Base-by-base conservation (phyloP, 23 tunicate species). In the Phallusia fumigata region DNA sequence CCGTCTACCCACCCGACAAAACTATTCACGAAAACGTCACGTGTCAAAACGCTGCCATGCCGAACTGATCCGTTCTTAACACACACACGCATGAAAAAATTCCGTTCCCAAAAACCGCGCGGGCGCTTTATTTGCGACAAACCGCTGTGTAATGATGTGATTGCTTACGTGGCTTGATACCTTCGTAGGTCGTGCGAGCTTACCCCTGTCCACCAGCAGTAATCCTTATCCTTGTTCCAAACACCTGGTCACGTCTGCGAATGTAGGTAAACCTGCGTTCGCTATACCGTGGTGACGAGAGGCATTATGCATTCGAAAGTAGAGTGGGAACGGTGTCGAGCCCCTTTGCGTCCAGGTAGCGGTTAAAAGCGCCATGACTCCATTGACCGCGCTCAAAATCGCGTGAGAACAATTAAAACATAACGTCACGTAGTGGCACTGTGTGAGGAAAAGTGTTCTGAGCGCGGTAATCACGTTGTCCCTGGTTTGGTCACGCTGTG, bases 251-350 rank as follows among this genome's bases (percentile, higher is more conserved):
- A 74, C 77, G 77, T 32, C 13, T 33, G 40, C 8, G 35, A 33
- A 74, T 74, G 77, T 74, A 74, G 77, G 77, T 74, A 74, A 74
- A 74, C 40, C 77, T 31, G 26, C 40, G 77, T 11, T 74, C 40
- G 40, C 77, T 32, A 33, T 30, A 74, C 36, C 35, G 35, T 19
- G 19, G 40, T 65, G 77, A 31, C 34, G 77, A 74, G 8, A 1
- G 77, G 40, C 26, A 32, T 32, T 32, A 74, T 11, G 36, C 40
- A 31, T 8, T 30, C 40, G 35, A 65, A 74, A 74, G 26, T 30
- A 74, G 40, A 19, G 34, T 74, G 77, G 40, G 77, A 32, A 33
- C 36, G 77, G 40, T 74, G 36, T 11, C 77, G 77, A 15, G 32
- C 74, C 19, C 35, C 77, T 34, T 5, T 30, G 35, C 69, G 69